A percentile compares a stretch with the other conserved stretches of the same genome.
Conservation (phyloP, 2,113 vertebrate species). For the Muntiacus muntjak region DNA sequence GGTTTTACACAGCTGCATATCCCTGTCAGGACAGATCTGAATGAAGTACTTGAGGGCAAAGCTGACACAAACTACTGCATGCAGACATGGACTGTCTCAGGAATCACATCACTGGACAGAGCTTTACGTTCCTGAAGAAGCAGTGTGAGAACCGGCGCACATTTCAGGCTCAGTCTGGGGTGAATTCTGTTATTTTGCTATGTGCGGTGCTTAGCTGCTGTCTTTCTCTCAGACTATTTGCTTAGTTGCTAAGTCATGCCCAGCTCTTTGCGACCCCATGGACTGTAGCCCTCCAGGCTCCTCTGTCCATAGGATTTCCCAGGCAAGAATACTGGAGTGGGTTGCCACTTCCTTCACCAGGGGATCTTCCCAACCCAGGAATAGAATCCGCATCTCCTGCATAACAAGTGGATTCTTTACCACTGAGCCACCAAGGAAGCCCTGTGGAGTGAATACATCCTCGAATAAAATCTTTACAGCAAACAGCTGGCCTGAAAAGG, state of each 20-base stretch:
- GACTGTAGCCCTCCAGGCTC: not conserved
- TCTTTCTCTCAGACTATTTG: not conserved
- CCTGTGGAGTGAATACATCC: not conserved
- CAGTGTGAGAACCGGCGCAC: not conserved
- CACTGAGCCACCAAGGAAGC: not conserved
- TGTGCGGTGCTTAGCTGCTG: accelerated
- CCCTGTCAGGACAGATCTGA: not conserved
- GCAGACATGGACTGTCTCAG: not conserved
- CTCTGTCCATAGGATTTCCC: not conserved
- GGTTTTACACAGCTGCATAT: not conserved
- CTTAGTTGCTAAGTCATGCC: not conserved
- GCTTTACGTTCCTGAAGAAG: not conserved
- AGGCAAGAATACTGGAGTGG: not conserved
- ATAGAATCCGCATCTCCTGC: not conserved
- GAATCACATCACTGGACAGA: not conserved
- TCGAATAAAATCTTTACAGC: not conserved
- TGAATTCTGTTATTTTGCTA: accelerated
- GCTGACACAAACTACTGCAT: not conserved
- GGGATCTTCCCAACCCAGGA: not conserved
- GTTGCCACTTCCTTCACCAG: not conserved
- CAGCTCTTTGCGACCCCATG: not conserved
- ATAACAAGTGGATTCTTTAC: not conserved
- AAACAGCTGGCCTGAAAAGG: not conserved
- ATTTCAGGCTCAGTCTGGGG: not conserved
- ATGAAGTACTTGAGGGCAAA: not conserved